Conservation (phyloP, 2,113 vertebrate species). For the Eubucco bourcierii region DNA sequence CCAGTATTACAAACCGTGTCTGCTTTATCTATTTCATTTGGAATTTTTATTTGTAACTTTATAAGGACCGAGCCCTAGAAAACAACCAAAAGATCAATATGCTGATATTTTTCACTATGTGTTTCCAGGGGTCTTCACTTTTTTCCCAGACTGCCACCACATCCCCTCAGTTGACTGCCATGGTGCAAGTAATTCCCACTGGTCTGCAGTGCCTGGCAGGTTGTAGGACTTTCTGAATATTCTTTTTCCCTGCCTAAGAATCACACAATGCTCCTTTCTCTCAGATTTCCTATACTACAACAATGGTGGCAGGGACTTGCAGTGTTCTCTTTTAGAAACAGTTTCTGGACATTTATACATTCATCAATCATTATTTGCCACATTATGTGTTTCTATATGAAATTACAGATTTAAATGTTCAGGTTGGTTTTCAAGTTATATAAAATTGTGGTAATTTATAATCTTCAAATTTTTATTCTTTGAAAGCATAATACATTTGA, state of each 20-base stretch:
- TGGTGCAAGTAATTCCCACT: neutral
- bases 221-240: neutral
- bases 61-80: neutral
- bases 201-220: neutral
- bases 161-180: neutral
- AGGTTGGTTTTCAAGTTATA: neutral
- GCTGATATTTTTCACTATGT: neutral
- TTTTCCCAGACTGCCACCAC: neutral
- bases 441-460: neutral
- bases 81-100: neutral
- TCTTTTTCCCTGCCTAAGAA: neutral
- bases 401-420: neutral
- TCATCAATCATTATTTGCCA: neutral
- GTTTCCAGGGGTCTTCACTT: neutral
- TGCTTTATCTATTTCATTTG: neutral
- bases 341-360: neutral
- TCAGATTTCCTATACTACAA: neutral
- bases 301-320: neutral
- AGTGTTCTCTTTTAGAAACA: neutral
- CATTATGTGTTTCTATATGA: neutral
- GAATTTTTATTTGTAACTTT: neutral
- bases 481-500: neutral
- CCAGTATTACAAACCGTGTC: neutral
- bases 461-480: neutral
- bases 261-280: neutral